Evolutionary conservation across 1,140 invertebrate species (phyloP).

Genomic region (Phymastichus coffea): DNA sequence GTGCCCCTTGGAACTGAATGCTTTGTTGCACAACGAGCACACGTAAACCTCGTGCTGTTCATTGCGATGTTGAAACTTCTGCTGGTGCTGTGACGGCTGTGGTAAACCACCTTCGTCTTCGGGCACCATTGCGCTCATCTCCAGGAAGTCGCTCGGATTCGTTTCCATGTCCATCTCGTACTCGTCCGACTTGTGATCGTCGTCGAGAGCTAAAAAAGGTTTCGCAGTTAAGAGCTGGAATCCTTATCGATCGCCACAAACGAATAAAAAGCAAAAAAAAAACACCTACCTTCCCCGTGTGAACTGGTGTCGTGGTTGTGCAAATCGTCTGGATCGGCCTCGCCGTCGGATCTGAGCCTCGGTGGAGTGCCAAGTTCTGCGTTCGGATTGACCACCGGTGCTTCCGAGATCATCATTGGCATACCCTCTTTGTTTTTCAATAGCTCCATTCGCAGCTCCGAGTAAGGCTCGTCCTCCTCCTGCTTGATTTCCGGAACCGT

Average conservation of each 20-base stretch:
- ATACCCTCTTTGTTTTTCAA: slow-evolving; percentile 45
- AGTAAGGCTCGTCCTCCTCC: slow-evolving; percentile 29
- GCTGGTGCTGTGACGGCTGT: slow-evolving; percentile 9
- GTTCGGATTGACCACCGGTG: slow-evolving; percentile 55
- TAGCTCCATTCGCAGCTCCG: slow-evolving; percentile 40
- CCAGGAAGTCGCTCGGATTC: slow-evolving; percentile 49
- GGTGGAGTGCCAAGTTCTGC: slow-evolving; percentile 54
- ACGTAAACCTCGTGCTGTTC: slow-evolving; percentile 56
- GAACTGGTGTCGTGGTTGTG: slow-evolving; percentile 35
- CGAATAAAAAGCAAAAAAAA: neutral
- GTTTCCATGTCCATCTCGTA: slow-evolving; percentile 57
- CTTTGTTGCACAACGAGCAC: slow-evolving; percentile 57
- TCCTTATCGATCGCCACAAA: no score
- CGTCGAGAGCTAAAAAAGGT: slow-evolving; percentile 43
- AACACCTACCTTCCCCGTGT: no score
- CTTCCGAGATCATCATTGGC: slow-evolving; percentile 53
- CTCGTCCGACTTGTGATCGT: slow-evolving; percentile 52
- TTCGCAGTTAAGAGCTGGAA: no score
- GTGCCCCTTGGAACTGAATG: slow-evolving; percentile 58
- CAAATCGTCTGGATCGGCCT: slow-evolving; percentile 49
- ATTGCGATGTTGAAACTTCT: slow-evolving; percentile 46
- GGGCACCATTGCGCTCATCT: slow-evolving; percentile 21
- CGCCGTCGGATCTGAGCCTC: slow-evolving; percentile 52
- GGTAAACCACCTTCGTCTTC: slow-evolving; percentile 13
- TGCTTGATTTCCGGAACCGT: slow-evolving; percentile 5